Evolutionary conservation across 37 sponge, comb jelly and placozoan genomes (phyloP), one percentile per base, ranked within the genome.

Genomic region (Lycopodina hypogea): DNA sequence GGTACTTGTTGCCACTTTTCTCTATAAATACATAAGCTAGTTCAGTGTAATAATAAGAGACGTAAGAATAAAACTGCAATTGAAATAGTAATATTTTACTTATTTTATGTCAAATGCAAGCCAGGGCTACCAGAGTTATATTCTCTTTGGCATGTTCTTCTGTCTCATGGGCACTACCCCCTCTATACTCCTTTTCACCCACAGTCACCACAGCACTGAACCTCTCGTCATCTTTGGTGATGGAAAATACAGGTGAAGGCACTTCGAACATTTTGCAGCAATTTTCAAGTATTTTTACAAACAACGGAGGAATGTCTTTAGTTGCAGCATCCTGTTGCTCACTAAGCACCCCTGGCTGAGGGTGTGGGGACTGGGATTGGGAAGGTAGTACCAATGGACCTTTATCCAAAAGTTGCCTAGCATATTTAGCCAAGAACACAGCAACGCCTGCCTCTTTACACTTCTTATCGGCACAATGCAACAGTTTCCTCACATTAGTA

Each of bases 201-300:
- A 76, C 34, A 34, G n/a, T 41, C 3, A 84, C 77, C 14, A 11
- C 58, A 3, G 71, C 77, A 32, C 24, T 60, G 37, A 41, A 77
- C 36, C 68, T 59, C 0, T 59, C 42, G 3, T 24, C 56, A n/a
- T 63, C 29, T 69, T 88, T 75, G 9, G 0, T 14, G 7, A 77
- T 70, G 32, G 53, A 38, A 68, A 78, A 88, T 18, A 51, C 21
- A 39, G 88, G 88, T 30, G 72, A 50, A 26, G 83, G 39, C 21
- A 78, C 39, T 18, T 67, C 36, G 1, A 42, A 19, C 19, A 30
- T 19, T 2, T 45, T 28, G 53, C 88, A 88, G 19, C 29, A 62
- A 45, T 74, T 21, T 34, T 80, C 76, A 30, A 86, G 60, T 12
- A 8, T 51, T 63, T n/a, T 2, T 33, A 42, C 15, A 15, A 40